Evolutionary conservation across 2,888 invertebrate species (phyloP), one percentile per base, ranked within the genome.

Genomic region (Amphipoea oculea): DNA sequence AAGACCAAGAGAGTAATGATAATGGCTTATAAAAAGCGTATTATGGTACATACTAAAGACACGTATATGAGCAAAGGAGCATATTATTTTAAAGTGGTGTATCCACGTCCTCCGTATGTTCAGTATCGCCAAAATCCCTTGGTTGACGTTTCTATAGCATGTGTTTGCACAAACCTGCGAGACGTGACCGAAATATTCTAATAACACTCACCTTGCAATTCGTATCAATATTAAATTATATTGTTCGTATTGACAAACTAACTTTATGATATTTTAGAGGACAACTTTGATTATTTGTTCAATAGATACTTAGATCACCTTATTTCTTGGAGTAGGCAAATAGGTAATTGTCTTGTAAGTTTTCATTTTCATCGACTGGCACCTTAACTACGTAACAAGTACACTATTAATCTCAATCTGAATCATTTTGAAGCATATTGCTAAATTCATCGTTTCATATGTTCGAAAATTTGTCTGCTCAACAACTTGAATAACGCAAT

Each of bases 151-250:
- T 72, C 29, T n/a, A 7, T 65, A 60, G 69, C 48, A 63, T 85
- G 68, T 73, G 48, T 80, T 67, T 67, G n/a, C 48, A 42, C 17
- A 40, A 48, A 78, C 57, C 69, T 23, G 48, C 42, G 79, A 69
- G 11, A 82, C 82, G 81, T 85, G 85, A 85, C 51, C 36, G 36
- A 63, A 69, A 82, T 82, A 72, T 84, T 57, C 9, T 29, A 57
- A 65, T 69, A 48, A 36, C 12, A 42, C 11, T 45, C 17, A 29
- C 51, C 17, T 45, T 51, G 5, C 51, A 51, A 14, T 45, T 67
- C 20, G 36, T 54, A 45, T 36, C 45, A 54, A 69, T 83, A 60
- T 54, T 7, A 57, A 65, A 57, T 48, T 29, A 29, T 17, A 48
- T 65, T 81, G 45, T 57, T 72, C 12, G 7, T 42, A 12, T 60